Evolutionary conservation across 2,888 invertebrate genomes (phyloP).

Genomic region (Ormyrus nitidulus): DNA sequence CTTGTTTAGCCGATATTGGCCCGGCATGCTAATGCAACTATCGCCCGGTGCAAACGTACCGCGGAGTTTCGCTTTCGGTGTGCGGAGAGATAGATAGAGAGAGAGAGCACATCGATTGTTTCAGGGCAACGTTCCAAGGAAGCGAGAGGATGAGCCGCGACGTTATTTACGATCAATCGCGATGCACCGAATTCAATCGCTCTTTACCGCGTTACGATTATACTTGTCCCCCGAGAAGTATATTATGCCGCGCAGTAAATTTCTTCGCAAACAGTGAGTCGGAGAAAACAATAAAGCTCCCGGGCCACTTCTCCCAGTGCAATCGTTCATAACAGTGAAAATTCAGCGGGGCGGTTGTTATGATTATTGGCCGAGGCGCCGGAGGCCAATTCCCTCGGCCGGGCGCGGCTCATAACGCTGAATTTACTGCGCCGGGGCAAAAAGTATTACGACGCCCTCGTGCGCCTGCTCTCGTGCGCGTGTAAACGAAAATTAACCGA

Average conservation of each 20-base stretch:
- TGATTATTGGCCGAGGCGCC: constrained; percentile 13
- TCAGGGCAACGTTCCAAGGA: constrained; percentile 17
- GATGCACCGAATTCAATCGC: constrained; percentile 20
- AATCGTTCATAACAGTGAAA: no score
- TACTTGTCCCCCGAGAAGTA: no score
- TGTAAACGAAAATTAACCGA: constrained; percentile 42
- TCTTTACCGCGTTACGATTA: neutral
- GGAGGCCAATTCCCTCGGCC: constrained; percentile 1
- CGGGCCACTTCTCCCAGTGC: no score
- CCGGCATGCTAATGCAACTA: neutral
- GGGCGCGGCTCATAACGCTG: neutral
- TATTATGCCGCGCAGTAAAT: no score
- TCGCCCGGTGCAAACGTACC: neutral
- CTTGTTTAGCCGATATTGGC: constrained; percentile 1
- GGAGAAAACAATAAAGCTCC: no score
- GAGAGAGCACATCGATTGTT: neutral
- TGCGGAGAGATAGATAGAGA: no score
- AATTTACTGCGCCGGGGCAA: constrained; percentile 4
- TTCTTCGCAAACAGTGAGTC: no score
- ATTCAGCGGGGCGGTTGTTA: neutral
- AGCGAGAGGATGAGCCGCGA: neutral
- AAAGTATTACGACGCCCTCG: neutral
- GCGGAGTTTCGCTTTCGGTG: no score
- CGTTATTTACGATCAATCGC: constrained; percentile 38
- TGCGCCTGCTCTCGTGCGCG: neutral